Evolutionary conservation across 2,113 vertebrate genomes (phyloP), one percentile per base, ranked within the genome.

Genomic region (Brachionichthys hirsutus): DNA sequence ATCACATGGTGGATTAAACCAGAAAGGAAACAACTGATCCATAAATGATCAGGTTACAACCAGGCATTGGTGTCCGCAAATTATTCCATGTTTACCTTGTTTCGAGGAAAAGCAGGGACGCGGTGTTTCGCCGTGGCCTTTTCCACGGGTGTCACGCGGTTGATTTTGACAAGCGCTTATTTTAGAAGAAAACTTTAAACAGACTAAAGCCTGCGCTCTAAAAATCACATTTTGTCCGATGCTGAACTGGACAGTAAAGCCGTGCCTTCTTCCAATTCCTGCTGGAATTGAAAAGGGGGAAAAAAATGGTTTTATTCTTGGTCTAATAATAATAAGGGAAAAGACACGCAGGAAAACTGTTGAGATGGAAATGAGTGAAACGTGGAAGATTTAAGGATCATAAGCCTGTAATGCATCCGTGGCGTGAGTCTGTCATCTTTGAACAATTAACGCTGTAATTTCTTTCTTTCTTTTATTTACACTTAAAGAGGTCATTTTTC

Each of bases 1-100:
- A 93, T 93, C 89, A 93, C 79, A 93, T 89, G 92, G 78, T 85
- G 92, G 92, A 94, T 92, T 93, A 93, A 93, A 91, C 89, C 83
- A 92, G 86, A 93, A 92, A 89, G 88, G 83, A 87, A 92, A 92
- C 85, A 91, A 87, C 79, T 92, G 90, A 90, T 94, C 85, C 90
- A 91, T 91, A 91, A 92, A 92, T 87, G 92, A 94, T 90, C 90
- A 91, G 88, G 89, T 92, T 92, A 91, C 87, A 89, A 84, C 78
- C 76, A 90, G 72, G 44, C 71, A 75, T 63, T 81, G 74, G 73
- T 87, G 85, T 85, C 75, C 70, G 60, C 84, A 88, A 91, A 92
- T 92, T 76, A 89, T 80, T 83, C 75, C 67, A 80, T 73, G 50
- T 85, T 88, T 70, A 87, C 86, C 67, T 79, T 81, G 56, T 80